These are phyloP conservation scores for Eospalax fontanierii DNA, from an alignment of 2,797 vertebrate genomes.

Conservation along the genomic window DNA sequence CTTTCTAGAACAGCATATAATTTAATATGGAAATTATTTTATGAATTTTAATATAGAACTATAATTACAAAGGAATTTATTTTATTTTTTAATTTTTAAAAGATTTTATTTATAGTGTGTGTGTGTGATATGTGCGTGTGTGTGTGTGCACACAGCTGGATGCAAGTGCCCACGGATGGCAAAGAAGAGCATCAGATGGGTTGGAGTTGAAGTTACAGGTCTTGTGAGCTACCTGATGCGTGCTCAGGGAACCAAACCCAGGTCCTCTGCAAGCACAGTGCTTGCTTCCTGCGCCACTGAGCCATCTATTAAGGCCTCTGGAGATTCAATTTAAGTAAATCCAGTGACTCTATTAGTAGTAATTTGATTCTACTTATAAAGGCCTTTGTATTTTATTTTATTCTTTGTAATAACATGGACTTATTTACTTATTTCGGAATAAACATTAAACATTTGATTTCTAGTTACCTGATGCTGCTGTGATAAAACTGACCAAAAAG, in stretches of 20 bases:
- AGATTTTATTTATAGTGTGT: neutral
- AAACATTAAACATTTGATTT: neutral
- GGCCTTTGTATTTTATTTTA: neutral
- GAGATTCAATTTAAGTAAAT: neutral
- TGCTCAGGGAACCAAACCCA: neutral
- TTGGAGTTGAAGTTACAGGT: neutral
- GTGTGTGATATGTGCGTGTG: neutral
- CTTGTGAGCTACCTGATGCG: too few species aligned
- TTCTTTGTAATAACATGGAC: neutral
- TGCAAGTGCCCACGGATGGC: neutral
- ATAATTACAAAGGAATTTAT: neutral
- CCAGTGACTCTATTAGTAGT: neutral
- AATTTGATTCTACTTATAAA: neutral
- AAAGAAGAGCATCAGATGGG: neutral
- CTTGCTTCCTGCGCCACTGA: neutral
- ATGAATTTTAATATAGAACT: slow-evolving; percentile 20
- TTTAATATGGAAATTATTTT: too few species aligned
- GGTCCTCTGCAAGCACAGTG: neutral
- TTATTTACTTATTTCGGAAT: neutral
- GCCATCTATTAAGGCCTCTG: neutral
- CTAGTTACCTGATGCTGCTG: too few species aligned
- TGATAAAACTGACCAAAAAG: too few species aligned
- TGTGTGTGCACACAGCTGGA: neutral
- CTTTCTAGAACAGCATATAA: neutral
- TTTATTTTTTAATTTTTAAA: neutral